Percentiles rank a stretch among this genome's conserved stretches.
These are phyloP conservation scores for Atta colombica DNA, from an alignment of 1,140 invertebrate species.

Conservation along the genomic window DNA sequence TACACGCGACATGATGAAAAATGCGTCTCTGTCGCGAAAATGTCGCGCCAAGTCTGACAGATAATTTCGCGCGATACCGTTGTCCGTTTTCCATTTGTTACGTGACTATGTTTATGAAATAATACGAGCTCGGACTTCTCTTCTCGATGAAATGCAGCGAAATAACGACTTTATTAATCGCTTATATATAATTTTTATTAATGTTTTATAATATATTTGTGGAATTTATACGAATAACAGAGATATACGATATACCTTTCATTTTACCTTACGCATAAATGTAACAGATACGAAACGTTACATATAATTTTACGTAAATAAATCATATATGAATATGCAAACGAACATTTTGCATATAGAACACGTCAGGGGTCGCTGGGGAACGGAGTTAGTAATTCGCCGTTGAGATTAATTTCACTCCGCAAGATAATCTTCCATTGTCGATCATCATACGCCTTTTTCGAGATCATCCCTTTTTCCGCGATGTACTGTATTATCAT, in stretches of 20 bases:
- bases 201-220: conserved; percentile 7
- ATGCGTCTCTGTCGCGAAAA: conserved; percentile 42
- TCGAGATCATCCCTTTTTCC: neutral
- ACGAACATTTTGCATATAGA: conserved; percentile 27
- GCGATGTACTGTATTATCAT: conserved; percentile 27
- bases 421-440: conserved; percentile 33
- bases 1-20: conserved; percentile 41
- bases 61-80: conserved; percentile 43
- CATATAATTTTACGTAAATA: conserved; percentile 28
- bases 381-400: conserved; percentile 8
- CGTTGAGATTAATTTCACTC: conserved; percentile 35
- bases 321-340: conserved; percentile 29
- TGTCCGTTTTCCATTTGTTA: conserved; percentile 43
- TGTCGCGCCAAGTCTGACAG: conserved; percentile 47
- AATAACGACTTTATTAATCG: conserved; percentile 29
- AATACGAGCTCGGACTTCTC: conserved; percentile 6
- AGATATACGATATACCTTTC: neutral
- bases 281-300: conserved; percentile 2
- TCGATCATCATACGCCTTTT: conserved; percentile 21
- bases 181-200: neutral
- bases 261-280: neutral
- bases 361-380: neutral
- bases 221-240: neutral
- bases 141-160: neutral
- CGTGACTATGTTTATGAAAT: conserved; percentile 54